These are phyloP conservation scores for Patiria miniata DNA, from an alignment of 35 echinoderm and acorn worm species.

Conservation along the genomic window DNA sequence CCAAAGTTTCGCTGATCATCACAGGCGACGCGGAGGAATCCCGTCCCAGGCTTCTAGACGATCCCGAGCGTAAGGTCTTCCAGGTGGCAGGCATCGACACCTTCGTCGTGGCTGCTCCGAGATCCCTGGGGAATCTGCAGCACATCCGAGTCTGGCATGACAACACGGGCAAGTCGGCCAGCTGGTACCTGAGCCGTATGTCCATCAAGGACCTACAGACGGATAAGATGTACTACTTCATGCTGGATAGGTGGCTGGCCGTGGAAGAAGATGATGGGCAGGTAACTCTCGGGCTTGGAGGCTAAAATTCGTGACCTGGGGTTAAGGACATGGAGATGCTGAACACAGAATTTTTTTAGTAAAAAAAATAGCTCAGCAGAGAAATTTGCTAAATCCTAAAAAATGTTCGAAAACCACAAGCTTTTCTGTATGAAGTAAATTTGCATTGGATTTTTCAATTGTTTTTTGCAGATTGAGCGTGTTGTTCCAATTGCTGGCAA, in stretches of 20 bases:
- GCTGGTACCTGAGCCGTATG: slow-evolving; percentile 84
- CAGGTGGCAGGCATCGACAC: slow-evolving; percentile 73
- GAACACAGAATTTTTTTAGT: too few relatives aligned
- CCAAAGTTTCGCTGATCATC: slow-evolving; percentile 84
- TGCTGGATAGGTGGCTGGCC: slow-evolving; percentile 90
- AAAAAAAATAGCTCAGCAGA: too few relatives aligned
- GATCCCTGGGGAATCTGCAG: slow-evolving; percentile 73
- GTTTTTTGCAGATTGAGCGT: slow-evolving; percentile 82
- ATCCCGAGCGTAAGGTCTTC: slow-evolving; percentile 77
- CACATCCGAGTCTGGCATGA: slow-evolving; percentile 94
- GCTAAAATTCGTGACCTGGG: too few relatives aligned
- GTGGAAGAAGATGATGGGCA: slow-evolving; percentile 98
- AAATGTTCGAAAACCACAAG: too few relatives aligned
- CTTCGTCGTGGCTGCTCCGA: slow-evolving; percentile 69
- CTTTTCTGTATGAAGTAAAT: not conserved
- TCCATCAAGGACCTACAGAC: slow-evolving; percentile 81
- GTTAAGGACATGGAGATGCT: too few relatives aligned
- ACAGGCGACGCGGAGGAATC: slow-evolving; percentile 77
- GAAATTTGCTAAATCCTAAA: too few relatives aligned
- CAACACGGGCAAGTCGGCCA: slow-evolving; percentile 75
- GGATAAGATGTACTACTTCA: slow-evolving; percentile 73
- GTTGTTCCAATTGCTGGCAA: slow-evolving; percentile 89
- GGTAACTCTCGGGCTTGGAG: slow-evolving; percentile 54
- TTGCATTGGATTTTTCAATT: not conserved
- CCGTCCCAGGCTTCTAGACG: slow-evolving; percentile 72